Evolutionary conservation across 2,888 invertebrate genomes (phyloP).

Genomic region (Pyrochroa serraticornis): DNA sequence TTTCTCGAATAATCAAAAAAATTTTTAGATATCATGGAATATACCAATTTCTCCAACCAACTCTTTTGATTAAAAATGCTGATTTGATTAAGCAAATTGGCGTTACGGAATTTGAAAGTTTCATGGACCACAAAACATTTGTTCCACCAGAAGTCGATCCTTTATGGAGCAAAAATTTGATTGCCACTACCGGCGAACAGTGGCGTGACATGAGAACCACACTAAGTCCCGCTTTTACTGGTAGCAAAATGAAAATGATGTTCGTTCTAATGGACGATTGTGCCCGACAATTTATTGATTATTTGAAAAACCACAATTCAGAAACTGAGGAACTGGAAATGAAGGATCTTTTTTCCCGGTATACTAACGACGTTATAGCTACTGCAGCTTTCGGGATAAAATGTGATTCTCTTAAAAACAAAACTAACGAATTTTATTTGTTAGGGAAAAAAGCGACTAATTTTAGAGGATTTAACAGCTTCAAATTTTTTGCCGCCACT

Average conservation of each 20-base stretch:
- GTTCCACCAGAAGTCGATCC: slow-evolving; percentile 37
- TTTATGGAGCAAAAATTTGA: slow-evolving; percentile 38
- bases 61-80: slow-evolving; percentile 46
- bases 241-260: slow-evolving; percentile 37
- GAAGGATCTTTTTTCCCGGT: slow-evolving; percentile 45
- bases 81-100: slow-evolving; percentile 48
- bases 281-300: slow-evolving; percentile 30
- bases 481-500: slow-evolving; percentile 18
- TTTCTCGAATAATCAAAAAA: no score
- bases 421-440: slow-evolving; percentile 49
- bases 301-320: slow-evolving; percentile 14
- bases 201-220: slow-evolving; percentile 50
- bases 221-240: slow-evolving; percentile 46
- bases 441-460: slow-evolving; percentile 40
- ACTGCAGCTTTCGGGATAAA: slow-evolving; percentile 50
- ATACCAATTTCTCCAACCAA: slow-evolving; percentile 38
- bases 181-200: slow-evolving; percentile 36
- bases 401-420: slow-evolving; percentile 47
- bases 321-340: slow-evolving; percentile 31
- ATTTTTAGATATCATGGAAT: slow-evolving; percentile 24
- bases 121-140: slow-evolving; percentile 43
- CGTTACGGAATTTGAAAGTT: slow-evolving; percentile 41
- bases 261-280: slow-evolving; percentile 30
- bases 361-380: slow-evolving; percentile 57
- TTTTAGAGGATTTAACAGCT: slow-evolving; percentile 19